Conservation (phyloP, 1,140 invertebrate species). For the Bombus pyrosoma region DNA sequence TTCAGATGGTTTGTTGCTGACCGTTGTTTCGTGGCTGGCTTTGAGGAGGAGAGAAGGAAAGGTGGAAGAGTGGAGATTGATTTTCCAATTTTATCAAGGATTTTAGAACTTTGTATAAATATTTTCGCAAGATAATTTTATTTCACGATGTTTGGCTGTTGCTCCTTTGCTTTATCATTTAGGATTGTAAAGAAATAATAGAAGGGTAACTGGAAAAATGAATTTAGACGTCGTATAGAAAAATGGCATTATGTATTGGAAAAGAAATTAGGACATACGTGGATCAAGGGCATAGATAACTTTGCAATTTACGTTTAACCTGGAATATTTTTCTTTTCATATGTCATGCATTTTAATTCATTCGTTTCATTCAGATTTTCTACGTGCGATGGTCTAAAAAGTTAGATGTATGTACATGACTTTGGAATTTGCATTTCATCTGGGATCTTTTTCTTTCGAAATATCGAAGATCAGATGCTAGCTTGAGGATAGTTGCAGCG, state of each 20-base stretch:
- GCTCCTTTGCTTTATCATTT: not conserved
- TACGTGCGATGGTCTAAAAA: too few relatives aligned
- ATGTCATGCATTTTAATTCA: too few relatives aligned
- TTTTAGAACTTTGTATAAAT: not conserved
- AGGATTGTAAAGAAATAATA: not conserved
- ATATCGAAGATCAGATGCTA: not conserved
- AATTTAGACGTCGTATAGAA: not conserved
- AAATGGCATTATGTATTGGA: not conserved
- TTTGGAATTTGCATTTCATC: too few relatives aligned
- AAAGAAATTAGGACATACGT: not conserved
- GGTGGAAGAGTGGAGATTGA: not conserved
- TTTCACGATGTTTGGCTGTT: not conserved
- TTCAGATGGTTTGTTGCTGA: not conserved
- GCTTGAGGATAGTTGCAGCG: not conserved
- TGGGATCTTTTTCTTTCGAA: not conserved
- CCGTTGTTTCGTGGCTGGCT: not conserved
- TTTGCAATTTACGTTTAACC: not conserved
- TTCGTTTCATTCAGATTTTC: too few relatives aligned
- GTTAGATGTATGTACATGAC: too few relatives aligned
- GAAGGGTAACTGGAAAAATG: not conserved
- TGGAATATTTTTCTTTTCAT: not conserved
- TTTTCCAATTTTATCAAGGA: not conserved
- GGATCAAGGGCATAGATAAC: not conserved
- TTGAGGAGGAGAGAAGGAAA: rapidly evolving
- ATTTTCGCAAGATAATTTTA: not conserved